Evolutionary conservation across 2,113 vertebrate species (phyloP), one percentile per base, ranked within the genome.

Genomic region (Tragelaphus buxtoni): DNA sequence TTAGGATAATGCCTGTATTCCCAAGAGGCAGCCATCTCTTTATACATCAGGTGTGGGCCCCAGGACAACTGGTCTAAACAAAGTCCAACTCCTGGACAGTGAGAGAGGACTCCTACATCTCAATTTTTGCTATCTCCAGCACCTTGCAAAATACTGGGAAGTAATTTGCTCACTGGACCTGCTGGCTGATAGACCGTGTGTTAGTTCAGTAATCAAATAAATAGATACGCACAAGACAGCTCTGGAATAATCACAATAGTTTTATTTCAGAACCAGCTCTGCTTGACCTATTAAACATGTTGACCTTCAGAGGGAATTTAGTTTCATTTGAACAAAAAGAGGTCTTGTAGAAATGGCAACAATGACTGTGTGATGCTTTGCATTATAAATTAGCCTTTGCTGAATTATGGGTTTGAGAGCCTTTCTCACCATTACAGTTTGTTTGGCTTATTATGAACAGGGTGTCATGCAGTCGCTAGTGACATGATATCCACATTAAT

Each of bases 261-360:
- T 81, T 91, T 58, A 69, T 58, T 91, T 80, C 49, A 96, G 79
- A 95, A 74, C 51, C 32, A 61, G 58, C 9, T 94, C 53, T 96
- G 89, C 49, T 76, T 85, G 30, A 89, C 20, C 22, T n/a, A 22
- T 3, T 83, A 28, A 30, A 45, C 24, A 79, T 51, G 79, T 81
- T 63, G 84, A 91, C 26, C 76, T 53, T 77, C 9, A 56, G 69
- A 92, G 42, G 88, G 63, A 65, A 69, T 22, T 85, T 32, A 61
- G 35, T 56, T 93, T 88, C 76, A 90, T 84, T 42, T 74, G 51
- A 89, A 87, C 11, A 89, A 56, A 91, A 89, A 86, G 45, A 56
- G 13, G n/a, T 77, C 39, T n/a, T 92, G 26, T 10, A 56, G 58
- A 65, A 88, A 82, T 2, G 88, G 95, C 60, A 63, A 42, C 32